Base-by-base conservation (phyloP, 37 sponge, comb jelly and placozoan species). In the Corticium candelabrum region DNA sequence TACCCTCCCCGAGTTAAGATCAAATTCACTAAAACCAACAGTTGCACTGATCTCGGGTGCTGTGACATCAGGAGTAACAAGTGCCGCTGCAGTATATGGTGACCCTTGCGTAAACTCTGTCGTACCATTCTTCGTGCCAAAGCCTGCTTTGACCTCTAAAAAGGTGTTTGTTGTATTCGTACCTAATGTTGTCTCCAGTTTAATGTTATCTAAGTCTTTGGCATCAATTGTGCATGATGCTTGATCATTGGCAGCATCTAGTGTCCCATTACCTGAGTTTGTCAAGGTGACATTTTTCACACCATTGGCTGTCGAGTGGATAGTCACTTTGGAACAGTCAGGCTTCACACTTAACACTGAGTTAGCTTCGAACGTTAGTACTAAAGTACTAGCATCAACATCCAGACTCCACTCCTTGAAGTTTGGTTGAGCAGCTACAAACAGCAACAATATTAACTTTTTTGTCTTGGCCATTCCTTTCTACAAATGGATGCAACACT, bases 251-350 rank as follows among this genome's bases (percentile, higher is more conserved):
- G 73, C 62, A 36, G 67, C 41, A 75, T 38, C 62, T 7, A 37
- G 32, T 5, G 68, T 80, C 0, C 80, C 80, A 68, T 43, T 80
- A 38, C 80, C 80, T 11, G 80, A 72, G 68, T 80, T 38, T 5
- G 68, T 31, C 34, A 38, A 34, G 21, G 41, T 27, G 37, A 72
- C 62, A 37, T 68, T 29, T 7, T 37, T 37, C 27, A 68, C 71
- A 68, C 33, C 62, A 50, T 11, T 50, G 15, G 62, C 21, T 50
- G 11, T 50, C 15, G 62, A 50, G 62, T 50, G 62, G 21, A 50
- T 50, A 11, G 21, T 21, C 11, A 50, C 62, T 27, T 11, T 21
- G 11, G 62, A 27, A 50, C 62, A 50, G 62, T 50, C 21, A 21
- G 62, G 62, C n/a, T n/a, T n/a, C 62, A 21, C 21, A 27, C 62